phyloP scores from a whole-genome alignment of 2,113 vertebrate genomes.

The Dipodomys merriami region DNA sequence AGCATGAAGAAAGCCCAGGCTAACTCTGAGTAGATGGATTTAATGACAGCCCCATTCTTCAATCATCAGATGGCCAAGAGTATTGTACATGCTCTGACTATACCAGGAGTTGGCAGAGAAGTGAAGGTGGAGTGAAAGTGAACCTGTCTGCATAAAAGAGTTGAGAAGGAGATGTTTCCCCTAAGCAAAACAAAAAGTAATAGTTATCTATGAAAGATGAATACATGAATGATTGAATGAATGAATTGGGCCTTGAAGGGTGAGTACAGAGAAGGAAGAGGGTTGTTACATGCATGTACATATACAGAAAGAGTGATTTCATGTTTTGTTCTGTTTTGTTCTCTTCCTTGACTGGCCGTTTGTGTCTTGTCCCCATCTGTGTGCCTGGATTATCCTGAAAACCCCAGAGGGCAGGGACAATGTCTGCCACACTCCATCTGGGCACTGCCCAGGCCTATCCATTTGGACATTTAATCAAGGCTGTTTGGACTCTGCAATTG shows the following conservation, averaged over 20 bases:
- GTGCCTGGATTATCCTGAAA: constrained; percentile 60
- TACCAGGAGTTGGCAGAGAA: background rate
- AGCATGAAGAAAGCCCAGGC: background rate
- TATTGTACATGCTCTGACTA: background rate
- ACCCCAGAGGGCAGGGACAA: constrained; percentile 63
- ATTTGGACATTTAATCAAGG: constrained; percentile 62
- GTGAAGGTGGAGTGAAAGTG: background rate
- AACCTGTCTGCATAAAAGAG: background rate
- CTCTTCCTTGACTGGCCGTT: background rate
- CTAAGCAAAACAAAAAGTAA: background rate
- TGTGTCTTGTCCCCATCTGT: constrained; percentile 12
- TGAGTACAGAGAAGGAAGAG: background rate
- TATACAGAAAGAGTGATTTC: background rate
- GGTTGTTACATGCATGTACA: background rate
- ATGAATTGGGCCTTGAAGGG: constrained; percentile 35
- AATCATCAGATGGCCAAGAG: background rate
- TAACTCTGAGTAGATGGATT: background rate
- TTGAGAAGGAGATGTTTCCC: background rate
- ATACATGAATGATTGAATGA: background rate
- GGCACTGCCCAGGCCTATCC: constrained; percentile 61
- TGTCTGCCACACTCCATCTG: constrained; percentile 60
- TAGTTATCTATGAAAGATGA: background rate
- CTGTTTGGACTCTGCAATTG: constrained; percentile 5
- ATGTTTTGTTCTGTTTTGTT: background rate
- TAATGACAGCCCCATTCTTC: background rate